A percentile compares a stretch with the other conserved stretches of the same genome.
Evolutionary conservation across 1,140 invertebrate genomes (phyloP).

Genomic region (Scaptomyza montana): DNA sequence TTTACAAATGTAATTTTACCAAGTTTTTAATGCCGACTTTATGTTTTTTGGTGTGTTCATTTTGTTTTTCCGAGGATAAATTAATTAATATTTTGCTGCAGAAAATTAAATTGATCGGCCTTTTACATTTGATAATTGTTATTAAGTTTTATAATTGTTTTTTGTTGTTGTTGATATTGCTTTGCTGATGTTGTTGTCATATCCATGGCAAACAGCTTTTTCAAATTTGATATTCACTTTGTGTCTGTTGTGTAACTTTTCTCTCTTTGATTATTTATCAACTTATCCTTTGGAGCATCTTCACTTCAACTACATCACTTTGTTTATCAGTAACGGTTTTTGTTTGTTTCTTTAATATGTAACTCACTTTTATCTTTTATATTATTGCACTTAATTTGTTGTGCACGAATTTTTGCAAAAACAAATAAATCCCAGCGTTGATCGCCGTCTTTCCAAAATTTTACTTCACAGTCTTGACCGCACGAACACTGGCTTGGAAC

Average conservation of each 20-base stretch:
- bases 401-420: constrained; percentile 17
- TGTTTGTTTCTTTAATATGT: neutral
- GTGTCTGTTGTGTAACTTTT: neutral
- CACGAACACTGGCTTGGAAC: constrained; percentile 62
- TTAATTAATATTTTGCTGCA: neutral
- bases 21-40: neutral
- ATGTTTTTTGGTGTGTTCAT: too few relatives aligned
- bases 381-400: constrained; percentile 4
- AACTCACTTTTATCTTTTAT: constrained; percentile 40
- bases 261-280: neutral
- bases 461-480: constrained; percentile 49
- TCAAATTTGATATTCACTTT: constrained; percentile 35
- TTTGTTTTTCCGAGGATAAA: too few relatives aligned
- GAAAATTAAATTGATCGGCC: constrained; percentile 28
- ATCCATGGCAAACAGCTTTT: constrained; percentile 71
- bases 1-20: constrained; percentile 14
- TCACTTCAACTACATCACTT: neutral
- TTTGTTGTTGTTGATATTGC: constrained; percentile 22
- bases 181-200: constrained; percentile 37
- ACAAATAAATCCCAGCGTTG: constrained; percentile 11
- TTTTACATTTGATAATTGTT: constrained; percentile 65
- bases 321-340: neutral
- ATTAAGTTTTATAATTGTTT: constrained; percentile 51
- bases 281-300: constrained; percentile 17
- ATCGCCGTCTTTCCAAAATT: constrained; percentile 6